Conservation (phyloP, 53 echinoderm and acorn worm genomes). For the Paracentrotus lividus region DNA sequence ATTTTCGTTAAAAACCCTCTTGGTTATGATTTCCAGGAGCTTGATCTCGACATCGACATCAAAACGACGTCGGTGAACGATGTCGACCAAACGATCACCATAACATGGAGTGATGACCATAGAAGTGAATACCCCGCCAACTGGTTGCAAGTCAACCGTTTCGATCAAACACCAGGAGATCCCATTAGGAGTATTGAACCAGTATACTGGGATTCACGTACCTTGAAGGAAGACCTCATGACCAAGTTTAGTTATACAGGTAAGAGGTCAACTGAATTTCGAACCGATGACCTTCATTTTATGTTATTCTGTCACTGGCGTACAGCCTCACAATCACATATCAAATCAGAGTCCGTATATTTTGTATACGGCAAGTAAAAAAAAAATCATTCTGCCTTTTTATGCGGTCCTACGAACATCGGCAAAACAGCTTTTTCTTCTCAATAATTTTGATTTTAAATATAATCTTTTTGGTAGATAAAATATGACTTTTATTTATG, state of each 20-base stretch:
- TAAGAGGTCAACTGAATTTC: no score
- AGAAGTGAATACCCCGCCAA: background rate
- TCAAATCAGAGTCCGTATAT: no score
- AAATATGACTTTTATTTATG: no score
- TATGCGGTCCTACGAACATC: no score
- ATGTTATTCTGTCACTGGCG: background rate
- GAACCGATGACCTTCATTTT: no score
- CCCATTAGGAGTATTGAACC: constrained; percentile 51
- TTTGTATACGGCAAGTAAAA: no score
- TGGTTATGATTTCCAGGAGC: constrained; percentile 1
- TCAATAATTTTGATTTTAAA: no score
- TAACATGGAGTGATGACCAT: constrained; percentile 48
- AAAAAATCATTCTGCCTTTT: no score
- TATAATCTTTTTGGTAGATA: no score
- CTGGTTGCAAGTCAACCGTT: constrained; percentile 41
- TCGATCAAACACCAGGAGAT: constrained; percentile 17
- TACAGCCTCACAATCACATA: no score
- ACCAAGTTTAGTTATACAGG: constrained; percentile 11
- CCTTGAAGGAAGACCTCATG: constrained; percentile 29
- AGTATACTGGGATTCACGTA: background rate
- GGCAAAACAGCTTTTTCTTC: no score
- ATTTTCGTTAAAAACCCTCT: no score
- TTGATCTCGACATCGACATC: constrained; percentile 45
- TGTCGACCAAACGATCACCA: background rate
- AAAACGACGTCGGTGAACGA: background rate